Evolutionary conservation across 1,140 invertebrate species (phyloP).

Genomic region (Elysia chlorotica): DNA sequence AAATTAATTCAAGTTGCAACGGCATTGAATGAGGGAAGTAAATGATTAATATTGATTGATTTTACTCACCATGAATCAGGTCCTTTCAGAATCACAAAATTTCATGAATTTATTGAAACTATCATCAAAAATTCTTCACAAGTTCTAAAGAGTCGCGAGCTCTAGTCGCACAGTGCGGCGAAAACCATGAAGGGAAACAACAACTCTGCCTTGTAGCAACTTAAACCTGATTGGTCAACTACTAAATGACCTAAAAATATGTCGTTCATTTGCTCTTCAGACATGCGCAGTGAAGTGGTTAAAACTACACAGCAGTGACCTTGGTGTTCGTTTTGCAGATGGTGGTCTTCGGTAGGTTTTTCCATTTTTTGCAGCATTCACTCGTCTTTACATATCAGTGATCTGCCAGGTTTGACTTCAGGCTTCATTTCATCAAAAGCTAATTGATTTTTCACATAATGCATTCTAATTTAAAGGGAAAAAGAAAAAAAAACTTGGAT

Average conservation of each 20-base stretch:
- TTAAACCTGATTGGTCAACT: conserved; percentile 16
- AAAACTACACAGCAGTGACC: conserved; percentile 5
- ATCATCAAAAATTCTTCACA: no score
- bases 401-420: no score
- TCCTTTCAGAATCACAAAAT: not conserved
- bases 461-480: no score
- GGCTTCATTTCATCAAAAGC: no score
- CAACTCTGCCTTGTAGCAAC: conserved; percentile 18
- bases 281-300: conserved; percentile 2
- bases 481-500: no score
- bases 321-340: not conserved
- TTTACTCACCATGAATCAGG: not conserved
- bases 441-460: no score
- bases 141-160: not conserved
- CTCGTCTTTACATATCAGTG: no score
- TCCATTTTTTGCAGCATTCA: no score
- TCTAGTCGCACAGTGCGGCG: not conserved
- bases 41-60: not conserved
- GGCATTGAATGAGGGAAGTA: no score
- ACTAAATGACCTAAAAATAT: conserved; percentile 24
- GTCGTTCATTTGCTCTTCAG: conserved; percentile 12
- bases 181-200: conserved; percentile 25
- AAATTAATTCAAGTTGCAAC: no score
- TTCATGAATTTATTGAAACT: no score
- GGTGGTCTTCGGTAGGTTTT: no score